Percentiles rank a stretch among this genome's conserved stretches.
phyloP scores from a whole-genome alignment of 2,888 invertebrate genomes.

The Polyommatus iphigenia region DNA sequence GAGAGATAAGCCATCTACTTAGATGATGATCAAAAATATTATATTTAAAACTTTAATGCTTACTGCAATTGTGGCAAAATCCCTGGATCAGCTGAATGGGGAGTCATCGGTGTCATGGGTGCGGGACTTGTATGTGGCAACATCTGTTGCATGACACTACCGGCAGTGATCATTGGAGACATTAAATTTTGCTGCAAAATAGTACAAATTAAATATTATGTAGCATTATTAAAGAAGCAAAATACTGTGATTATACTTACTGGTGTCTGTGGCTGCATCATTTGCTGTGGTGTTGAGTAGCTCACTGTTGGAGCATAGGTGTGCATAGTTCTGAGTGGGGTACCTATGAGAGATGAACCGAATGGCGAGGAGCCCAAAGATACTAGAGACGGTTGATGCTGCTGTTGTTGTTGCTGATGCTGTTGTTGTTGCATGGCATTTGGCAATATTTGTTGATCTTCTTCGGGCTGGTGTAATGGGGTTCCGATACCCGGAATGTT shows the following conservation, averaged over 20 bases:
- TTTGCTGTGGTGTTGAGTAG: conserved; percentile 89
- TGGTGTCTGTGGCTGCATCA: conserved; percentile 95
- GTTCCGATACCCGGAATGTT: conserved; percentile 95
- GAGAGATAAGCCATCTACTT: too few relatives aligned
- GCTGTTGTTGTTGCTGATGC: conserved; percentile 85
- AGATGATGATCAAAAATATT: neutral
- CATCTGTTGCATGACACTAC: conserved; percentile 80
- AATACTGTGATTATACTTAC: conserved; percentile 67
- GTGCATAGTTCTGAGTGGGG: conserved; percentile 86
- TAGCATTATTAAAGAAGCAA: neutral
- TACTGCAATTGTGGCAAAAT: conserved; percentile 96
- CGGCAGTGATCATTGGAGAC: conserved; percentile 88
- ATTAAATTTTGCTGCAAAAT: conserved; percentile 88
- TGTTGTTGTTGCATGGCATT: conserved; percentile 92
- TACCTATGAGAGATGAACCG: conserved; percentile 82
- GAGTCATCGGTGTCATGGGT: conserved; percentile 94
- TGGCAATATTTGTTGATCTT: conserved; percentile 93
- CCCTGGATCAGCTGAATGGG: conserved; percentile 94
- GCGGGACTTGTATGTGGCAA: conserved; percentile 86
- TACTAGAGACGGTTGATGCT: conserved; percentile 75
- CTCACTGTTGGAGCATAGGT: conserved; percentile 88
- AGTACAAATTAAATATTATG: conserved; percentile 19
- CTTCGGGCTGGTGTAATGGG: conserved; percentile 93
- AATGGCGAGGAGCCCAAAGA: conserved; percentile 82
- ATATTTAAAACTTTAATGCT: conserved; percentile 49